Percentiles rank a stretch among this genome's conserved stretches.
Evolutionary conservation across 2,888 invertebrate genomes (phyloP).

Genomic region (Drosophila planitibia): DNA sequence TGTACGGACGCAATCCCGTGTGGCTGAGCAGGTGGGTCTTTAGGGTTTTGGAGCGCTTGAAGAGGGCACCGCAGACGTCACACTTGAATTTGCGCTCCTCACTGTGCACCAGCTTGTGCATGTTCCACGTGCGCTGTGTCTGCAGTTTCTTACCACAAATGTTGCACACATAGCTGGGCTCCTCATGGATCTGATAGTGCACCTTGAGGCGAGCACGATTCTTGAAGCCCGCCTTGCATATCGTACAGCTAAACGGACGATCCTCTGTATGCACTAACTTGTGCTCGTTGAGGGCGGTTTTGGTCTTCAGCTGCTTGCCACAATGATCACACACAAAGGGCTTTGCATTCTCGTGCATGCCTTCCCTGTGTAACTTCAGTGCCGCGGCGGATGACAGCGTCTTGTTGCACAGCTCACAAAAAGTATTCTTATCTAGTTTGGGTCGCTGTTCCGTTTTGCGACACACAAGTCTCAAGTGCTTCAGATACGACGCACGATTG

Average conservation of each 20-base stretch:
- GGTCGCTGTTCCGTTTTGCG: slow-evolving; percentile 22
- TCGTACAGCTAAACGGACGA: slow-evolving; percentile 85
- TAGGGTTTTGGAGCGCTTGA: slow-evolving; percentile 84
- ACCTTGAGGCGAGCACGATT: slow-evolving; percentile 81
- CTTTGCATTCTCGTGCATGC: slow-evolving; percentile 82
- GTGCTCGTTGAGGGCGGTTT: slow-evolving; percentile 86
- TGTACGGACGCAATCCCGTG: slow-evolving; percentile 83
- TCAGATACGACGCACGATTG: slow-evolving; percentile 60
- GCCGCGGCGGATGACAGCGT: slow-evolving; percentile 63
- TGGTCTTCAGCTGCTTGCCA: slow-evolving; percentile 85
- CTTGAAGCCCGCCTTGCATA: slow-evolving; percentile 84
- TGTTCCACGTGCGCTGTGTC: slow-evolving; percentile 85
- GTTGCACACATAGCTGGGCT: slow-evolving; percentile 84
- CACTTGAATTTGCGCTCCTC: slow-evolving; percentile 84
- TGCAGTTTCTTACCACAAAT: slow-evolving; percentile 85
- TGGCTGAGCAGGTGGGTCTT: slow-evolving; percentile 84
- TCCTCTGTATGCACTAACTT: slow-evolving; percentile 86
- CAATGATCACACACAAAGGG: slow-evolving; percentile 86
- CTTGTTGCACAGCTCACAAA: slow-evolving; percentile 61
- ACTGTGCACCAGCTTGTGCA: slow-evolving; percentile 85
- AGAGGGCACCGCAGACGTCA: slow-evolving; percentile 82
- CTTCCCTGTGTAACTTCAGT: slow-evolving; percentile 74
- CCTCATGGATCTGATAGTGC: slow-evolving; percentile 85
- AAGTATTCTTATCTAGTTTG: slow-evolving; percentile 37
- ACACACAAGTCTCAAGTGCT: slow-evolving; percentile 52